Evolutionary conservation across 2,888 invertebrate species (phyloP), one percentile per base, ranked within the genome.

Genomic region (Ophion ellenae): DNA sequence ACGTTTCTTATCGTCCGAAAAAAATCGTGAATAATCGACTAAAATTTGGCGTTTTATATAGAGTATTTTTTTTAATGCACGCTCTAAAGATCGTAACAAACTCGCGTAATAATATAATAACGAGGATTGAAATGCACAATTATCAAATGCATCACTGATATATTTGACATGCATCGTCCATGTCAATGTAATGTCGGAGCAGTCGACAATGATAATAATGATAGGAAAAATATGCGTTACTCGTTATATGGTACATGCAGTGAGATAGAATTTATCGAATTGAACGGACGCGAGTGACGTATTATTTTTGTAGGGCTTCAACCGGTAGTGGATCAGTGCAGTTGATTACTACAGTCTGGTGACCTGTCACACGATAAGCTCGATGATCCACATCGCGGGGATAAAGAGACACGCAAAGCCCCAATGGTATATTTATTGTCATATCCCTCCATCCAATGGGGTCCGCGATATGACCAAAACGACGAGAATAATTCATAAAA

Each of bases 321-420:
- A 64, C 71, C 36, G 36, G 71, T 66, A 80, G 61, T 24, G 20
- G 32, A 76, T 76, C 66, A 6, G 10, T 14, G 32, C 32, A 47
- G 66, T 76, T 66, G 47, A 66, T 66, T 64, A 66, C 36, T 47
- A 32, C 20, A 32, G 17, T 40, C 40, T 45, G 14, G n/a, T 10
- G 28, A 66, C 53, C 63, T 63, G 40, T 53, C 53, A 47, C 74
- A 59, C 32, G 78, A 83, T 83, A 79, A 80, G 40, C 70, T 57
- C 70, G 28, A 74, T 36, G 75, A 74, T 83, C 59, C 70, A 77
- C 14, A 59, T 47, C 53, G 53, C 11, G 53, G 32, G 63, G 63
- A 74, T 40, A 53, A 66, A 64, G 64, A 76, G 64, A 66, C 61
- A 53, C 36, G 73, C 67, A 57, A 53, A 79, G 69, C 63, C 70